These are phyloP conservation scores for Rynchops niger DNA, from an alignment of 2,113 vertebrate species.

Conservation along the genomic window DNA sequence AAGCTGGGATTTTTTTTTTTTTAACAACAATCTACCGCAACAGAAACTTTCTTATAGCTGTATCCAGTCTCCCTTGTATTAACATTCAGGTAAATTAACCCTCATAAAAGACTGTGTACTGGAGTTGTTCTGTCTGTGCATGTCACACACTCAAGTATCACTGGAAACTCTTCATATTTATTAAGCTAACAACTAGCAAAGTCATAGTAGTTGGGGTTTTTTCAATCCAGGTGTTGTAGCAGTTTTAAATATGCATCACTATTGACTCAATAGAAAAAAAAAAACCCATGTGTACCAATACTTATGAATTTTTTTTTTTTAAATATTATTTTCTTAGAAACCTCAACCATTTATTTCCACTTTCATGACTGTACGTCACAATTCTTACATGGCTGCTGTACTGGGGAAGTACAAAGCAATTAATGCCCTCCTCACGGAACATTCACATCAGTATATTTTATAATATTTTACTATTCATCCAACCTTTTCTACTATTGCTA, in stretches of 20 bases:
- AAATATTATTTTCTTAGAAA: background rate
- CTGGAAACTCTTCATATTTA: background rate
- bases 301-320: background rate
- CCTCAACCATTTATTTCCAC: background rate
- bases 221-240: background rate
- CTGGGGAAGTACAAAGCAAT: background rate
- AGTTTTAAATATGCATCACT: background rate
- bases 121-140: background rate
- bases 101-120: background rate
- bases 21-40: background rate
- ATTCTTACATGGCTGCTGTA: background rate
- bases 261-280: background rate
- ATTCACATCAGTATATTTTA: background rate
- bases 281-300: background rate
- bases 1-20: background rate
- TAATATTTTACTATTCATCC: background rate
- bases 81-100: background rate
- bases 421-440: background rate
- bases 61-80: background rate
- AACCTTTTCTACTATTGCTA: background rate
- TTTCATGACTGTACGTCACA: rapidly evolving
- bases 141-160: background rate
- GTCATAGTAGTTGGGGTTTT: background rate
- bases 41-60: background rate
- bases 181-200: background rate